Evolutionary conservation across 2,113 vertebrate genomes (phyloP).

Genomic region (Scortum barcoo): DNA sequence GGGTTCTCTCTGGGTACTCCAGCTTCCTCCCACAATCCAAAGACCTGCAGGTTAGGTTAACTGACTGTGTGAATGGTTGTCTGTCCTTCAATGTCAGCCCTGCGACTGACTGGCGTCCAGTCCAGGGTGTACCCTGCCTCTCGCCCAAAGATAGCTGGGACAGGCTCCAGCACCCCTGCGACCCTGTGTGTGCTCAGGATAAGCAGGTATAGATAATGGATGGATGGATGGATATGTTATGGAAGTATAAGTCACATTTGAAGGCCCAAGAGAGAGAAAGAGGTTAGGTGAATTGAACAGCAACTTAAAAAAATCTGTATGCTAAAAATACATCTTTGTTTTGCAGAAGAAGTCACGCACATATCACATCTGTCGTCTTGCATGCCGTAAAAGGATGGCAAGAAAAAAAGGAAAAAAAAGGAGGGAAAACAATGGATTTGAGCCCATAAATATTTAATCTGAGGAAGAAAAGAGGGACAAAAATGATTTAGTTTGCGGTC

Average conservation of each 20-base stretch:
- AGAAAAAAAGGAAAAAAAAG: background rate
- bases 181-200: no score
- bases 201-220: no score
- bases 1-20: no score
- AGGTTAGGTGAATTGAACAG: background rate
- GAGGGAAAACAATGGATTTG: slow-evolving; percentile 35
- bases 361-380: background rate
- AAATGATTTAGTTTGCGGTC: slow-evolving; percentile 10
- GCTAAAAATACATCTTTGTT: slow-evolving; percentile 43
- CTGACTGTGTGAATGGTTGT: no score
- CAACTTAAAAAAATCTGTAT: background rate
- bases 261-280: background rate
- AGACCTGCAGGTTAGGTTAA: no score
- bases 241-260: background rate
- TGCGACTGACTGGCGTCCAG: no score
- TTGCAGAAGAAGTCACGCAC: slow-evolving; percentile 44
- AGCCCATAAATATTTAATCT: slow-evolving; percentile 44
- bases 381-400: background rate
- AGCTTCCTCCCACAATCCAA: no score
- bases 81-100: no score
- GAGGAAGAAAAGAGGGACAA: slow-evolving; percentile 1
- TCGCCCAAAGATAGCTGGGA: no score
- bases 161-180: no score
- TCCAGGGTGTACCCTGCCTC: no score
- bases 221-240: no score